phyloP scores from a whole-genome alignment of 2,888 invertebrate species.

The Latrodectus elegans region DNA sequence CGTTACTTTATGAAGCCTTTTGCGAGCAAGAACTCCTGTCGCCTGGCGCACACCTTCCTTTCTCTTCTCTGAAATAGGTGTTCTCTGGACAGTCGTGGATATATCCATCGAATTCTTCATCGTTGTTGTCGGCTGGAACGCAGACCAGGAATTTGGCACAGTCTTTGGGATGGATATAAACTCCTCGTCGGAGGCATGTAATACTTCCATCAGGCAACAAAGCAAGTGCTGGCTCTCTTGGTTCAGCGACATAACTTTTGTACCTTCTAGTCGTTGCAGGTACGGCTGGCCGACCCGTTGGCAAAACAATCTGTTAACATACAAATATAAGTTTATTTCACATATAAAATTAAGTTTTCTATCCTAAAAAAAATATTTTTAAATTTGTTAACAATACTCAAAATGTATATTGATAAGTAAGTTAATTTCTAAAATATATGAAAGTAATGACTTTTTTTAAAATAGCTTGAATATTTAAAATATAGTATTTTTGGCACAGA shows the following conservation, averaged over 20 bases:
- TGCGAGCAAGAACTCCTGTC: slow-evolving; percentile 66
- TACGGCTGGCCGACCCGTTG: slow-evolving; percentile 57
- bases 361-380: too few species aligned
- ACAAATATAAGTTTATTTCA: too few species aligned
- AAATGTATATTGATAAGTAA: too few species aligned
- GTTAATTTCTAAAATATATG: too few species aligned
- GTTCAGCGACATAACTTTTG: background rate
- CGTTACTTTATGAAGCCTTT: background rate
- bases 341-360: too few species aligned
- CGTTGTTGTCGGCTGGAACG: slow-evolving; percentile 76
- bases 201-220: slow-evolving; percentile 80
- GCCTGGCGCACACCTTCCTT: slow-evolving; percentile 71
- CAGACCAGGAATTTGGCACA: slow-evolving; percentile 95
- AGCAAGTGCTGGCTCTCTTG: slow-evolving; percentile 45
- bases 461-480: too few species aligned
- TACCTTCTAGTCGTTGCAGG: slow-evolving; percentile 58
- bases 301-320: slow-evolving; percentile 28
- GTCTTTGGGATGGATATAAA: slow-evolving; percentile 91
- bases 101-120: slow-evolving; percentile 69
- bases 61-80: slow-evolving; percentile 70
- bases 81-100: slow-evolving; percentile 72
- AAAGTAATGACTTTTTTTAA: too few species aligned
- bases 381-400: too few species aligned
- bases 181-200: slow-evolving; percentile 90
- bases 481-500: too few species aligned